phyloP scores from a whole-genome alignment of 2,113 vertebrate species.

The Thymallus thymallus region DNA sequence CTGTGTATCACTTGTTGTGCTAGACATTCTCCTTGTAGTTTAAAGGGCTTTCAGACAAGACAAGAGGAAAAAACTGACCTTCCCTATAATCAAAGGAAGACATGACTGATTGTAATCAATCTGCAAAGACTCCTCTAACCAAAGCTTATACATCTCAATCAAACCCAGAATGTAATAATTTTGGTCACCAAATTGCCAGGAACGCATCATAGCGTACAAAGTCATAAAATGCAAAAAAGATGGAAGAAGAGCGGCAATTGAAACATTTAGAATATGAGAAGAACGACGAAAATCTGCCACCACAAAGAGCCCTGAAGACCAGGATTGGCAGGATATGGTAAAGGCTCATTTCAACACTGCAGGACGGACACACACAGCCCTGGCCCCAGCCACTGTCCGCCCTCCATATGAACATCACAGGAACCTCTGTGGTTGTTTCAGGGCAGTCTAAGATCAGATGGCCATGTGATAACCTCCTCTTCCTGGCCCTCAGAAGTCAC shows the following conservation, averaged over 20 bases:
- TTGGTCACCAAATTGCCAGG: neutral
- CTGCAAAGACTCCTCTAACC: too few species aligned
- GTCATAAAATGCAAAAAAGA: neutral
- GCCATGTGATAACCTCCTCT: constrained; percentile 61
- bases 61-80: too few species aligned
- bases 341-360: constrained; percentile 8
- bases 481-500: constrained; percentile 53
- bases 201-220: constrained; percentile 14
- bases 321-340: constrained; percentile 22
- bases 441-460: constrained; percentile 50
- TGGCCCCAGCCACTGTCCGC: constrained; percentile 18
- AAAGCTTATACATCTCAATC: too few species aligned
- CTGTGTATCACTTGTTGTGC: too few species aligned
- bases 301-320: constrained; percentile 9
- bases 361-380: neutral
- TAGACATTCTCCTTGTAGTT: too few species aligned
- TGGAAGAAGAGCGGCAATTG: constrained; percentile 7
- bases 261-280: constrained; percentile 12
- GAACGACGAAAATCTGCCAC: constrained; percentile 24
- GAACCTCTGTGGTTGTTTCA: neutral
- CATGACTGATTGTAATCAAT: too few species aligned
- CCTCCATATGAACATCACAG: constrained; percentile 24
- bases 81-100: too few species aligned
- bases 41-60: too few species aligned
- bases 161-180: neutral